Base-by-base conservation (phyloP, 2,888 invertebrate genomes). In the Boloria euphrosyne region DNA sequence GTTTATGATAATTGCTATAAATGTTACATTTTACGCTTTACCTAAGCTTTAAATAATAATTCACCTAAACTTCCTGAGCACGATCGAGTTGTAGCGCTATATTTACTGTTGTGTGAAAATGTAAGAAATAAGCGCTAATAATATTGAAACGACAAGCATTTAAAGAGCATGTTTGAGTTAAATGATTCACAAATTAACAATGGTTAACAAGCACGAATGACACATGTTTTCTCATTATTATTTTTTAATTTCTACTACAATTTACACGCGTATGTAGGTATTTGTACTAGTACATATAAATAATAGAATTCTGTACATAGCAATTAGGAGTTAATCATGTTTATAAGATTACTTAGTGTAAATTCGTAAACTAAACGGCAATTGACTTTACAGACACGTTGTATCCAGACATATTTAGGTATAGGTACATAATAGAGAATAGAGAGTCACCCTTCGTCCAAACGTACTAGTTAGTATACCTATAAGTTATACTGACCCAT, bases 161-260 rank as follows among this genome's bases (percentile, higher is more conserved):
- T 60, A 65, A 18, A 51, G 43, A 62, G 7, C 44, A 22, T 57
- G 57, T 58, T 66, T 66, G 22, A 62, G 38, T 59, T 61, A 52
- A 52, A 62, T 70, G 65, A 46, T 60, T 67, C 31, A 57, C 70
- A 67, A 67, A 68, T 70, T 67, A 67, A 65, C 69, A 62, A 50
- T 22, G n/a, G 4, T 16, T 46, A 46, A 58, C 27, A 4, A 64
- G 17, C 52, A 52, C 18, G 53, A 51, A 14, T 17, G 44, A 22
- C 27, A 43, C 38, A 43, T 52, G 31, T 46, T 18, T 22, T 31
- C 22, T 14, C n/a, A 49, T 31, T 6, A 46, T 13, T 64, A 22
- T 51, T 58, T 2, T 38, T 38, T 38, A 31, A 6, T 31, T 31
- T 31, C 6, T 10, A 38, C 31, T 38, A 10, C 31, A 38, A n/a